These are phyloP conservation scores for Dufourea novaeangliae DNA, from an alignment of 1,140 invertebrate genomes.

Conservation along the genomic window DNA sequence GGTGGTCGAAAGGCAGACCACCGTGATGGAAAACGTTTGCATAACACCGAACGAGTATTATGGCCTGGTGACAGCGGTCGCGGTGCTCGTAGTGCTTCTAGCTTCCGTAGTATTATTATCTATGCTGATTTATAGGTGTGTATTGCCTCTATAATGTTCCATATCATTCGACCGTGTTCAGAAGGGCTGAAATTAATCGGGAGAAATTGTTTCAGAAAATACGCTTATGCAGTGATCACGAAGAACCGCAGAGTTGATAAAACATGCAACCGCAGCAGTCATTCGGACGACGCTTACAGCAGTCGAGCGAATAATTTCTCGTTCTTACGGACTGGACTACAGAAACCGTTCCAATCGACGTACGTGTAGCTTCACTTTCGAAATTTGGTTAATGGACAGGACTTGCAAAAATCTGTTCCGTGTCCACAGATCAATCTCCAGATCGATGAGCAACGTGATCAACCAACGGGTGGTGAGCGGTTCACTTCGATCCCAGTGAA, in stretches of 20 bases:
- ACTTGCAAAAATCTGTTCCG: not conserved
- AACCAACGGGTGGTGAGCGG: slow-evolving; percentile 61
- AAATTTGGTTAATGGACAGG: too few species aligned
- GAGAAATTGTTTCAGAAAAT: slow-evolving; percentile 71
- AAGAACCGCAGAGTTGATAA: slow-evolving; percentile 77
- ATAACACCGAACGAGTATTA: slow-evolving; percentile 89
- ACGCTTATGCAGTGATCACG: slow-evolving; percentile 74
- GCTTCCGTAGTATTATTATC: slow-evolving; percentile 85
- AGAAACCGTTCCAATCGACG: slow-evolving; percentile 75
- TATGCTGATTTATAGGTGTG: slow-evolving; percentile 86
- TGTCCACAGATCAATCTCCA: slow-evolving; percentile 71
- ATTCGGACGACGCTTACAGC: slow-evolving; percentile 71
- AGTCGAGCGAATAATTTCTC: slow-evolving; percentile 77
- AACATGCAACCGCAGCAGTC: slow-evolving; percentile 65
- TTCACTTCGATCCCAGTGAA: slow-evolving; percentile 89
- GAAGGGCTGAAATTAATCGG: not conserved
- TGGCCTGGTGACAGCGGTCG: slow-evolving; percentile 87
- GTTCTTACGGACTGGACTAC: slow-evolving; percentile 75
- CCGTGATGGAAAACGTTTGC: slow-evolving; percentile 86
- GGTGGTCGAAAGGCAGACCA: slow-evolving; percentile 82
- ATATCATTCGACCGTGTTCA: not conserved
- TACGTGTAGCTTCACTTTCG: slow-evolving; percentile 62
- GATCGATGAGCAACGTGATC: slow-evolving; percentile 74
- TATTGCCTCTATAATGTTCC: not conserved
- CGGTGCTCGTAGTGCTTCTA: slow-evolving; percentile 86